Evolutionary conservation across 2,888 invertebrate species (phyloP), one percentile per base, ranked within the genome.

Genomic region (Xestia ashworthii): DNA sequence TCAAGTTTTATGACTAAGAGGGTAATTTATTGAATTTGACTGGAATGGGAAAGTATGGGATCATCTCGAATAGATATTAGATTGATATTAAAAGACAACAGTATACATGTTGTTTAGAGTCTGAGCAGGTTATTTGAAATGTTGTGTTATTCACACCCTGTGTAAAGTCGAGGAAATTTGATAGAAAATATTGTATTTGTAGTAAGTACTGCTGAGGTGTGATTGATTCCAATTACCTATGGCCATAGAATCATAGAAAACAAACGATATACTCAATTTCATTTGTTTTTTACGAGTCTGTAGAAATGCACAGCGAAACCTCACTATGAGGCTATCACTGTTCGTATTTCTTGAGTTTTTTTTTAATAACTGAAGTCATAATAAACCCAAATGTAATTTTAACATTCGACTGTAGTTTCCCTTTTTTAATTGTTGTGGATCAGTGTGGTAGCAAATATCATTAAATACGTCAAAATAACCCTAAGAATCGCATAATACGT

Each of bases 401-500:
- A 46, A 79, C 25, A 46, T 71, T 14, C 62, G 50, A 74, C 41
- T 66, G 38, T 65, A 64, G 62, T 53, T 67, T 74, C 19, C 9
- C 25, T 32, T 72, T 71, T 62, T 44, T 53, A 22, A 14, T 46
- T 76, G 16, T 81, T 73, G 62, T 78, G 74, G 67, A 70, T 68
- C 67, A 76, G 74, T 84, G 76, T 85, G 85, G 85, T 87, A 78
- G 60, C 60, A 80, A 76, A 79, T 80, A 79, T 79, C 74, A 76
- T 76, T 78, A 74, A 53, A 55, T 44, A 87, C 16, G 70, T 65
- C 78, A 80, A 76, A 48, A 65, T 78, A 87, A 76, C 62, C 55
- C 22, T 78, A 89, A 87, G 80, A 80, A 85, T 62, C 71, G 80
- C 87, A 87, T 88, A 87, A 87, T 78, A 87, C 78, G 72, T 81